A percentile compares a stretch with the other conserved stretches of the same genome.
Conservation (phyloP, 2,113 vertebrate species). For the Centropus unirufus region DNA sequence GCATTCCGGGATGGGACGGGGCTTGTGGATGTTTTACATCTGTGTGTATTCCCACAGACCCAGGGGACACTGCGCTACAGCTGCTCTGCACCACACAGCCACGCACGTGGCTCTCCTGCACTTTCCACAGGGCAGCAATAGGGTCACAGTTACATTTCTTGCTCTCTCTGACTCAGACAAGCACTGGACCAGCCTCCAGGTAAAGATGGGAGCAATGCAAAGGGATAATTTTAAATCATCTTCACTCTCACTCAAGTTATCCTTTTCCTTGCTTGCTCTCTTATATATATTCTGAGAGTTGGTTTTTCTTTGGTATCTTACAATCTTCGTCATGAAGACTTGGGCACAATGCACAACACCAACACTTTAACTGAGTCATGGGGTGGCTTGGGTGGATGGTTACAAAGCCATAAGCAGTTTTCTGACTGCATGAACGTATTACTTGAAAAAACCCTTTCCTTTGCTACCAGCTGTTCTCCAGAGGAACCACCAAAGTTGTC, state of each 20-base stretch:
- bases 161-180: not conserved
- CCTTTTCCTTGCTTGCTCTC: not conserved
- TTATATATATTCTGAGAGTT: not conserved
- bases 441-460: not conserved
- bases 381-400: not conserved
- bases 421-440: not conserved
- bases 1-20: not conserved
- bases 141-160: not conserved
- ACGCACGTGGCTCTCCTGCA: not conserved
- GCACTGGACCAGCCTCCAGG: not conserved
- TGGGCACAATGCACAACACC: not conserved
- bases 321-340: not conserved
- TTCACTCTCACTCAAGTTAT: not conserved
- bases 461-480: not conserved
- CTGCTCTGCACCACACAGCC: not conserved
- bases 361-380: not conserved
- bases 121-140: not conserved
- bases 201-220: not conserved
- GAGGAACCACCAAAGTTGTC: not conserved
- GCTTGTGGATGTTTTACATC: not conserved
- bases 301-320: not conserved
- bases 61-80: not conserved
- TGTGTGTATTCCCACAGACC: not conserved
- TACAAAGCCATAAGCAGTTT: not conserved
- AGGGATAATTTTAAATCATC: not conserved